Percentiles rank a stretch among this genome's conserved stretches.
Evolutionary conservation across 2,888 invertebrate species (phyloP).

Genomic region (Drosophila gaucha): DNA sequence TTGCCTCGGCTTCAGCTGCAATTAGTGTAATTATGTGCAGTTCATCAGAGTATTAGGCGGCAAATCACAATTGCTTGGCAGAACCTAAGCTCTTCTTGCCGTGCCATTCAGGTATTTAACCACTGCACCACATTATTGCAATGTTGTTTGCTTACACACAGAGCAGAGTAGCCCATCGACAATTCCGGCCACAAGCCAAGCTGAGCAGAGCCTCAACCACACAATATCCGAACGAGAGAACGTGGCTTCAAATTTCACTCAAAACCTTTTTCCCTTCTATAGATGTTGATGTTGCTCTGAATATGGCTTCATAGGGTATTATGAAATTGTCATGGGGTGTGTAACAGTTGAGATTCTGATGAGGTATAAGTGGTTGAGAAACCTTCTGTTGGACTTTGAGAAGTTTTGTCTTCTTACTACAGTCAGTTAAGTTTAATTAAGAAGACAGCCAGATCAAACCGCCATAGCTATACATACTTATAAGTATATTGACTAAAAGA

Average conservation of each 20-base stretch:
- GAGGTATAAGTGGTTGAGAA: not conserved
- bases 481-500: too few species aligned
- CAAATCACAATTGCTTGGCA: not conserved
- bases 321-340: too few species aligned
- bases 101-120: constrained; percentile 2
- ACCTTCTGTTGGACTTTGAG: too few species aligned
- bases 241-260: constrained; percentile 66
- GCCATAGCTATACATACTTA: too few species aligned
- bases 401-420: too few species aligned
- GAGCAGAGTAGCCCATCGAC: not conserved
- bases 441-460: too few species aligned
- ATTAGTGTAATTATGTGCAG: constrained; percentile 42
- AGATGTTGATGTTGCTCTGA: constrained; percentile 2
- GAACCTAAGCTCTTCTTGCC: too few species aligned
- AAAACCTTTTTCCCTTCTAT: constrained; percentile 24
- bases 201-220: constrained; percentile 12
- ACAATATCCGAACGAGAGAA: constrained; percentile 35
- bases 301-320: not conserved
- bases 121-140: constrained; percentile 7
- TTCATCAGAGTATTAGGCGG: constrained; percentile 17
- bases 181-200: constrained; percentile 17
- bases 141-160: constrained; percentile 5
- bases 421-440: too few species aligned
- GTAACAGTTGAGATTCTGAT: not conserved
- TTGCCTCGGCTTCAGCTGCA: constrained; percentile 19